Percentiles rank a stretch among this genome's conserved stretches.
phyloP scores from a whole-genome alignment of 2,113 vertebrate genomes.

The Herpailurus yagouaroundi region DNA sequence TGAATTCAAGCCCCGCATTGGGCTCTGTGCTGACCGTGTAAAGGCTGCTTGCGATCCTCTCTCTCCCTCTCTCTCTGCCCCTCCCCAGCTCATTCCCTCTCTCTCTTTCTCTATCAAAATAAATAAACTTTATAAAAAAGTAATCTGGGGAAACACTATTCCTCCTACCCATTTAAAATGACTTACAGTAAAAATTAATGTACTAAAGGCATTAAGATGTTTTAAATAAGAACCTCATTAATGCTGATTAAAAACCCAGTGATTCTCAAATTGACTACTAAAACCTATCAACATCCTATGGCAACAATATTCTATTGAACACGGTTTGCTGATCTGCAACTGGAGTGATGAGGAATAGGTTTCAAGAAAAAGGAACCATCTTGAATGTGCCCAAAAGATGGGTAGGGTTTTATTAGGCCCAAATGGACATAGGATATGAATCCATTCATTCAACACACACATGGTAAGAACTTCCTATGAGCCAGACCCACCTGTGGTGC shows the following conservation, averaged over 20 bases:
- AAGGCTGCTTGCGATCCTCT: too few species aligned
- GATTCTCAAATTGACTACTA: neutral
- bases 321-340: neutral
- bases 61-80: too few species aligned
- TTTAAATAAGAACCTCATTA: neutral
- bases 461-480: neutral
- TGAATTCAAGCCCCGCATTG: too few species aligned
- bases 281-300: neutral
- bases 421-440: neutral
- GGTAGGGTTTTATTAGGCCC: neutral
- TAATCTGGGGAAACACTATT: neutral
- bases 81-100: too few species aligned
- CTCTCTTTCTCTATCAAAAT: too few species aligned
- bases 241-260: neutral
- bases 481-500: neutral
- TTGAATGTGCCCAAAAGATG: neutral
- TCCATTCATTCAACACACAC: neutral
- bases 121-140: too few species aligned
- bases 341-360: neutral
- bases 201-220: neutral
- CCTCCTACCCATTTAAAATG: neutral
- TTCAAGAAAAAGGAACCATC: neutral
- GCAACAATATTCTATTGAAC: neutral
- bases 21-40: too few species aligned
- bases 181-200: neutral